Evolutionary conservation across 2,113 vertebrate species (phyloP).

Genomic region (Epinephelus moara): DNA sequence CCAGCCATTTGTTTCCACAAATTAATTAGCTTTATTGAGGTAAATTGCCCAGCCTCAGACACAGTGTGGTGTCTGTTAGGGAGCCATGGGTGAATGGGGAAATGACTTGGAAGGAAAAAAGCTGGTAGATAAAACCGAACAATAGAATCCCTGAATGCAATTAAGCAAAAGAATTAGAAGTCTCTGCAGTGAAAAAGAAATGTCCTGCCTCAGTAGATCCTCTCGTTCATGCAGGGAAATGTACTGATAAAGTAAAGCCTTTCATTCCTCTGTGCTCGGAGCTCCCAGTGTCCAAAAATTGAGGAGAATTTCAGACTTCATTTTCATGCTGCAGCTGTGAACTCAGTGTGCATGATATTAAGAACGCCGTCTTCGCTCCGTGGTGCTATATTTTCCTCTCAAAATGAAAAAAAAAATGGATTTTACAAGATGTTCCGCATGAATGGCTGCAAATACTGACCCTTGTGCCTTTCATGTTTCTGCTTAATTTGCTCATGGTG

Average conservation of each 20-base stretch:
- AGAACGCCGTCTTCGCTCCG: slow-evolving; percentile 22
- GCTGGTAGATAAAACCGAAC: slow-evolving; percentile 71
- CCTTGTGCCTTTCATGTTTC: slow-evolving; percentile 28
- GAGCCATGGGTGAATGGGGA: slow-evolving; percentile 42
- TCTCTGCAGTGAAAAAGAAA: slow-evolving; percentile 64
- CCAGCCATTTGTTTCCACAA: slow-evolving; percentile 60
- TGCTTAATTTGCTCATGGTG: slow-evolving; percentile 24
- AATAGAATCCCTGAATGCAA: slow-evolving; percentile 77
- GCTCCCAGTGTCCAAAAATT: slow-evolving; percentile 55
- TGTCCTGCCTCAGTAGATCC: slow-evolving; percentile 71
- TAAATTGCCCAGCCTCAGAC: slow-evolving; percentile 52
- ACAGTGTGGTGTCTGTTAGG: slow-evolving; percentile 45
- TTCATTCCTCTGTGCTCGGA: slow-evolving; percentile 46
- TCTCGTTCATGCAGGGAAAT: slow-evolving; percentile 60
- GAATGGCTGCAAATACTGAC: slow-evolving; percentile 42
- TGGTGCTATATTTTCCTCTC: slow-evolving; percentile 45
- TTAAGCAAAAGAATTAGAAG: slow-evolving; percentile 75
- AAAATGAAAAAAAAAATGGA: slow-evolving; percentile 34
- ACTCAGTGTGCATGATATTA: slow-evolving; percentile 58
- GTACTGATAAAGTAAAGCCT: slow-evolving; percentile 65
- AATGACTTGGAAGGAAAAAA: slow-evolving; percentile 51
- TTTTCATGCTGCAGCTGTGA: slow-evolving; percentile 54
- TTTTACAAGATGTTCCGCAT: slow-evolving; percentile 52
- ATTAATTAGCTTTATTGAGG: slow-evolving; percentile 66
- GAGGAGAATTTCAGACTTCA: slow-evolving; percentile 57